Evolutionary conservation across 2,888 invertebrate genomes (phyloP), one percentile per base, ranked within the genome.

Genomic region (Drosophila colorata): DNA sequence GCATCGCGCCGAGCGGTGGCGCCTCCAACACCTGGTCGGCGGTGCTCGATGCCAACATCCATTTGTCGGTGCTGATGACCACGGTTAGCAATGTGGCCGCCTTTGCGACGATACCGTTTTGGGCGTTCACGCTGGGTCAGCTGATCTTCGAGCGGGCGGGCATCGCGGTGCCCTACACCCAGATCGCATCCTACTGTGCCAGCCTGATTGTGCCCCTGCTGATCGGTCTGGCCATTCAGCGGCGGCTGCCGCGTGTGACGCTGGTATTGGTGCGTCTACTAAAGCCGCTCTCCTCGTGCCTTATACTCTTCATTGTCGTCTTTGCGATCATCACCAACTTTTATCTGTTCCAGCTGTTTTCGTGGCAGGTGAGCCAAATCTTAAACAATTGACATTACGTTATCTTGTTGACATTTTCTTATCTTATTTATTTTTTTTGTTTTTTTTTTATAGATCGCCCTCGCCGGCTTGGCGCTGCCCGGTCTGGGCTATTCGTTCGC

Each of bases 11-110:
- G 0, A 97, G 96, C n/a, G 98, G 99, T 0, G 99, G 98, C 0
- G 98, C 98, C 23, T 98, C 98, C 48, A 99, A 99, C 92, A 97
- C 98, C 84, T 99, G 98, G 98, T 96, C 98, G 0, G 95, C 97
- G 74, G 94, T 99, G 14, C 93, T 99, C 2, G 96, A 96, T 4
- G 99, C 98, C 5, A 99, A 99, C 92, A 94, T 99, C 5, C 96
- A 98, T 91, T 93, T 99, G 40, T 98, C 98, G 0, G 95, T 99
- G 48, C 96, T 99, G 14, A 98, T 99, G 98, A 99, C 99, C 0
- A 95, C 98, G 8, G 93, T 98, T 58, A 96, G 97, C 67, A 98
- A 98, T 2, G 91, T 98, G 5, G 95, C 96, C 0, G 96, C 98
- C 0, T 96, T 99, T 87, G 97, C 96, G 95, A 95, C 97, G 93